phyloP scores from a whole-genome alignment of 2,888 invertebrate genomes.

The Thyatira batis region DNA sequence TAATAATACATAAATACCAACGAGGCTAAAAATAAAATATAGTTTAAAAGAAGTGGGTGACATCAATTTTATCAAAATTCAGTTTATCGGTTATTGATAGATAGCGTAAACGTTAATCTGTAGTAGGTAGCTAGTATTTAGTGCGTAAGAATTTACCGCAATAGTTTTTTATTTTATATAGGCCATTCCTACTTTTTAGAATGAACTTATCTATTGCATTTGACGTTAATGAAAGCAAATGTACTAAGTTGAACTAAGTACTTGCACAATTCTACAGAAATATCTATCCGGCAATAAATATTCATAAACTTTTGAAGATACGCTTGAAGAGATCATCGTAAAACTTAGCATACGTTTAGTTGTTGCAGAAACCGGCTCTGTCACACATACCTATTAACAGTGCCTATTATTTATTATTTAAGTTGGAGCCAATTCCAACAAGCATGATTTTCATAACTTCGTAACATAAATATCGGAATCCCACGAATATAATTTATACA shows the following conservation, averaged over 20 bases:
- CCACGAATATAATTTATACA: constrained; percentile 19
- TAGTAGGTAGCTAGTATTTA: not conserved
- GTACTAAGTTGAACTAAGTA: not conserved
- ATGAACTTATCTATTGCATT: too few relatives aligned
- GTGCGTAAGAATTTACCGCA: not conserved
- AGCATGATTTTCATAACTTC: constrained; percentile 11
- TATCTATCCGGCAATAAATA: not conserved
- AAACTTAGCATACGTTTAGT: constrained; percentile 28
- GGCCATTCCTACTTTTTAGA: too few relatives aligned
- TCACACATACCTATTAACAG: constrained; percentile 22
- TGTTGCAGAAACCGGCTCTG: constrained; percentile 36
- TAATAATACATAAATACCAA: not conserved
- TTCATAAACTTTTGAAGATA: not conserved
- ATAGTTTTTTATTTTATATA: not conserved
- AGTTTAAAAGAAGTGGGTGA: not conserved
- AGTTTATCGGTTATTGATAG: not conserved
- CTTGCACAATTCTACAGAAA: not conserved
- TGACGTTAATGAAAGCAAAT: too few relatives aligned
- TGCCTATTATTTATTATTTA: constrained; percentile 17
- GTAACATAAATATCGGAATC: constrained; percentile 10
- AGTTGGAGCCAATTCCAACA: constrained; percentile 13
- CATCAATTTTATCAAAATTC: not conserved
- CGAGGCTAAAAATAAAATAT: not conserved
- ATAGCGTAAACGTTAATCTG: not conserved
- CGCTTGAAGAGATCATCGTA: constrained; percentile 9